Conservation (phyloP, 1,140 invertebrate genomes). For the Pseudomyrmex gracilis region DNA sequence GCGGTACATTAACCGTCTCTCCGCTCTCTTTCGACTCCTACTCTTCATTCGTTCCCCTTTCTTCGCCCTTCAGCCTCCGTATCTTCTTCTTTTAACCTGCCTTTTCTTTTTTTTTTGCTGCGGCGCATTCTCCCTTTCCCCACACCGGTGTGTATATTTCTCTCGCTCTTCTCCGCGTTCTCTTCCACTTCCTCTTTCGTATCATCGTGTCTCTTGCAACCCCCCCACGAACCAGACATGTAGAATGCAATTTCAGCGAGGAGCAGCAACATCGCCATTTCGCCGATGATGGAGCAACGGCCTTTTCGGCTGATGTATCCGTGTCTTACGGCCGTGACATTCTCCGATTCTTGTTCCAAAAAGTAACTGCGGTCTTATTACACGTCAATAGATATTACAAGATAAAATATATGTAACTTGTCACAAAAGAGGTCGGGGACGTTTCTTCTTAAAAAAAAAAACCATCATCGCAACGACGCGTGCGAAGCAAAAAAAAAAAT, state of each 20-base stretch:
- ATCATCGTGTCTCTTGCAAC: constrained; percentile 31
- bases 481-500: too few relatives aligned
- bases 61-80: constrained; percentile 29
- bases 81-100: constrained; percentile 48
- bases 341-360: background rate
- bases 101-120: constrained; percentile 45
- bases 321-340: background rate
- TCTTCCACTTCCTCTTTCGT: constrained; percentile 42
- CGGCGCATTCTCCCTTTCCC: background rate
- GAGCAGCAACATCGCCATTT: constrained; percentile 50
- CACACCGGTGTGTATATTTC: background rate
- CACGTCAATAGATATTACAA: too few relatives aligned
- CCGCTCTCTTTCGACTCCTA: constrained; percentile 45
- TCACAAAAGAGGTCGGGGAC: too few relatives aligned
- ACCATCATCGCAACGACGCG: background rate
- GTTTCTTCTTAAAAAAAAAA: too few relatives aligned
- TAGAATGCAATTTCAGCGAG: constrained; percentile 49
- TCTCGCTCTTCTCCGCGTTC: background rate
- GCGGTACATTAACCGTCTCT: constrained; percentile 77
- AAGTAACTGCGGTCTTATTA: too few relatives aligned
- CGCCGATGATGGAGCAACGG: constrained; percentile 51
- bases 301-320: constrained; percentile 32
- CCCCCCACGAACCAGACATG: constrained; percentile 4
- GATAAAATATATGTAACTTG: too few relatives aligned
- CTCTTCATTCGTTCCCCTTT: constrained; percentile 34